Base-by-base conservation (phyloP, 2,113 vertebrate species). In the Xenopus borealis region DNA sequence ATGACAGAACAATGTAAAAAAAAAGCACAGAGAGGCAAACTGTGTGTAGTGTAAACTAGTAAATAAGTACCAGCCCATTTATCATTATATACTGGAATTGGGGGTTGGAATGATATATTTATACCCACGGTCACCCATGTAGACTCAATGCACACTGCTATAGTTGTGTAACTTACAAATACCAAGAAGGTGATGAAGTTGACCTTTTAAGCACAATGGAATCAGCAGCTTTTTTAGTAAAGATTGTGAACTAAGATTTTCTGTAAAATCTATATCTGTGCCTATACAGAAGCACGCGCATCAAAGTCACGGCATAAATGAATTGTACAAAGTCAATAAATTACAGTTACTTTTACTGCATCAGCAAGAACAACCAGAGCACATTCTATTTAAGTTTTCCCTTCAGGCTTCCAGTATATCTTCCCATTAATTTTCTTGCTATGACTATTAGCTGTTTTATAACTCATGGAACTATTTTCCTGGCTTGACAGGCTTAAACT, bases 391-490 rank as follows among this genome's bases (percentile, higher is more conserved):
- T 52, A 68, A 44, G 65, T 69, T 75, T 75, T 69, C 14, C 46
- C 72, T 69, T 50, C 72, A 62, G 65, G 72, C 64, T 62, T 52
- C 55, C 20, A 75, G 65, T 69, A 69, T 69, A 68, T 68, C 46
- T 62, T 69, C 72, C 68, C 65, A 75, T 69, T 75, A 68, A 75
- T 75, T 75, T 75, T 44, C 66, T 69, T 69, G 57, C 65, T 69
- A 75, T 75, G 67, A 62, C 72, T 69, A 75, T 68, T 68, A 68
- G 72, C 44, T 52, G 9, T 52, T 71, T 69, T 17, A 46, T 75
- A 69, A 75, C 45, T 13, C 55, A 68, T 68, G 61, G 55, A 18
- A 19, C 44, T 46, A 55, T 23, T 62, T 69, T 30, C 12, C 64
- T 52, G 23, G 64, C 72, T 59, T 67, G 57, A 69, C 72, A 75